Base-by-base conservation (phyloP, 2,888 invertebrate species). In the Sarcophaga caerulescens region DNA sequence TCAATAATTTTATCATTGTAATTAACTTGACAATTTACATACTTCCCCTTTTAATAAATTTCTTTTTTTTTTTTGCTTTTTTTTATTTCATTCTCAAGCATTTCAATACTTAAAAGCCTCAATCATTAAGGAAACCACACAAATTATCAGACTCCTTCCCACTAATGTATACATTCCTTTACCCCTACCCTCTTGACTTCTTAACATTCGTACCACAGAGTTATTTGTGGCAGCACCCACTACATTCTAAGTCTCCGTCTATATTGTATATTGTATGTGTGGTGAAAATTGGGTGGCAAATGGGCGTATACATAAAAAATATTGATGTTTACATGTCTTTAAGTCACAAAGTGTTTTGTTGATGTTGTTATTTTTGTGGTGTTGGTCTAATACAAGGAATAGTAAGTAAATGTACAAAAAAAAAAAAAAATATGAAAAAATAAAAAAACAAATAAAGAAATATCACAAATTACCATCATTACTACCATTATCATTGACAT, bases 1-100 rank as follows among this genome's bases (percentile, higher is more conserved):
- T 87, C 87, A 87, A 84, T 91, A 91, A 91, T 91, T 91, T 91
- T 91, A 91, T 91, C 91, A 88, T 88, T 85, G 90, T 89, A 90
- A 91, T 91, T 90, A 91, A 86, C 85, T 85, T 71, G 80, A 81
- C 84, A 84, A 83, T 87, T 86, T 86, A 88, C 81, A 76, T 63
- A 76, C 60, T 83, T 65, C 59, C 59, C 12, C 75, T 59, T 35
- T 2, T 35, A 35, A 35, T 35, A 35, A 35, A 8, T 63, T 17
- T 44, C 10, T 21, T 23, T 52, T 17, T 35, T 70, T 17, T 57
- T 45, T 21, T 44, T 52, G 47, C 14, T 70, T 17, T 57, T 45
- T 44, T 52, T n/a, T 35, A 21, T 63, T 69, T 76, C 68, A 60
- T 76, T 47, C 23, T 73, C 62, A 70, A 59, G 62, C 11, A 60